Evolutionary conservation across 2,113 vertebrate species (phyloP).

Genomic region (Syngnathus typhle): DNA sequence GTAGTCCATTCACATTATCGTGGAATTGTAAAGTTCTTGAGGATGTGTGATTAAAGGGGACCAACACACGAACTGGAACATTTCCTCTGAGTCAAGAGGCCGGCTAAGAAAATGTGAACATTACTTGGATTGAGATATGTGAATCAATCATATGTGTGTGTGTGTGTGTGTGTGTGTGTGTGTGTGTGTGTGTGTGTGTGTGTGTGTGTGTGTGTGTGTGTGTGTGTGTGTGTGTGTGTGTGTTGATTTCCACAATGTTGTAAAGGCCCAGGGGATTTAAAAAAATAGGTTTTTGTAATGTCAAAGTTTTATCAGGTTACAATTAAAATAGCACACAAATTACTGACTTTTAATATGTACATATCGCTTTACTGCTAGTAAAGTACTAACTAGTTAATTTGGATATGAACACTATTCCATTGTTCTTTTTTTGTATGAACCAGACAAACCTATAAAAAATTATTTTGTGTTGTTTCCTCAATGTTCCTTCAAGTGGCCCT

Average conservation of each 20-base stretch:
- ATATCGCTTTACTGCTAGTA: neutral
- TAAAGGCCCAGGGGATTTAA: neutral
- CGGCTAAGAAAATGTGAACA: slow-evolving; percentile 19
- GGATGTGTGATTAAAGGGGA: slow-evolving; percentile 8
- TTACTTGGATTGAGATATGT: no score
- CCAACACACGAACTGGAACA: slow-evolving; percentile 41
- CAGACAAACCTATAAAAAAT: neutral
- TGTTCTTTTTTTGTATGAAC: neutral
- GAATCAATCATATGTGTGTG: no score
- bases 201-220: slow-evolving; percentile 19
- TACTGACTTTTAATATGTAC: neutral
- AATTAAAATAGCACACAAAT: neutral
- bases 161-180: slow-evolving; percentile 19
- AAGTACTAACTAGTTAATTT: neutral
- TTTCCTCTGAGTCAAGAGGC: slow-evolving; percentile 36
- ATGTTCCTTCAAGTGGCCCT: slow-evolving; percentile 32
- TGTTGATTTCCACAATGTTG: neutral
- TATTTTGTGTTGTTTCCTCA: neutral
- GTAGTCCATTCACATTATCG: slow-evolving; percentile 15
- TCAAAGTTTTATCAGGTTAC: neutral
- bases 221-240: slow-evolving; percentile 26
- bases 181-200: slow-evolving; percentile 26
- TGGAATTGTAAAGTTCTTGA: neutral
- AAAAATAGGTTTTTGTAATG: neutral
- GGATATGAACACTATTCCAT: slow-evolving; percentile 7